Base-by-base conservation (phyloP, 2,888 invertebrate species). In the Ichneumoninae sp. region DNA sequence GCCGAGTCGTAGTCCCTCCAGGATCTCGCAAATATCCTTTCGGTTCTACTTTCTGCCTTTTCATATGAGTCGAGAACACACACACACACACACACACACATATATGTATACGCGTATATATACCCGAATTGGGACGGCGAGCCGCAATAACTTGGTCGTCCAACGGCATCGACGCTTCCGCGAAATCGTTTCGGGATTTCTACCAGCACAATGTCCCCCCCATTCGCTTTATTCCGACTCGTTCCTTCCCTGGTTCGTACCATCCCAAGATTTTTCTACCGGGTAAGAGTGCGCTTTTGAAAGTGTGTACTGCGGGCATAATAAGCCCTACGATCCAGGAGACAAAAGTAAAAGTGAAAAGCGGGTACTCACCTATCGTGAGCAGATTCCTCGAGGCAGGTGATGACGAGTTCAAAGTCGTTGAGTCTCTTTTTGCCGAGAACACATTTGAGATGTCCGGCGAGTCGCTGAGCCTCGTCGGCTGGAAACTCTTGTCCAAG, bases 401-500 rank as follows among this genome's bases (percentile, higher is more conserved):
- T 95, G 88, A 95, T 94, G 74, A 94, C 94, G 68, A 95, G 91
- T 88, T 95, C 95, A 84, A 95, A 94, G 86, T 94, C 94, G 89
- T 94, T 94, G 36, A 95, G 92, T 74, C 94, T 92, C 77, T 95
- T 94, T 88, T 95, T 95, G 10, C 94, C 87, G 19, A 95, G 89
- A 13, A 94, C 93, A 83, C 93, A 94, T 63, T 94, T 93, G 50
- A 95, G 93, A 88, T 94, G 94, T 50, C 92, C 94, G 0, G 95
- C 94, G 57, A 95, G 89, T 81, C 94, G 92, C 79, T 93, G 94
- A 33, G 95, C 94, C 89, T 95, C 95, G 50, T 94, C 93, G 19
- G 94, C 94, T 36, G 94, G 94, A 81, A 95, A 94, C 88, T 95
- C 95, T 85, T 95, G 95, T 7, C 95, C 95, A 1, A 95, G 92